Percentiles rank a stretch among this genome's conserved stretches.
Conservation (phyloP, 2,113 vertebrate species). For the Lophochroa leadbeateri region DNA sequence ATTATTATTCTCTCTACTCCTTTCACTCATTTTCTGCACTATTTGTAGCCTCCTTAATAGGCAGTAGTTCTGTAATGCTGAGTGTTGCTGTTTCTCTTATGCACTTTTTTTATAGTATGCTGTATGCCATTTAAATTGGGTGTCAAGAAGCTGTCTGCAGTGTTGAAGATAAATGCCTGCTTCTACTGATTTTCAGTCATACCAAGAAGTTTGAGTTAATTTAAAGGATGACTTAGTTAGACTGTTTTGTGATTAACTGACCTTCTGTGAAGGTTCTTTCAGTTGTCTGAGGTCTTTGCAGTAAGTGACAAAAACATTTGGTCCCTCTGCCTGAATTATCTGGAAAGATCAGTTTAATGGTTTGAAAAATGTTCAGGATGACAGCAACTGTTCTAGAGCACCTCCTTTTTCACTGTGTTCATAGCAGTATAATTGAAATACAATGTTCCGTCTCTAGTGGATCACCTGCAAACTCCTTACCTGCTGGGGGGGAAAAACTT, state of each 20-base stretch:
- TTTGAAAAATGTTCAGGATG: not conserved
- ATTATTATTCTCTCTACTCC: not conserved
- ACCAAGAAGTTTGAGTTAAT: not conserved
- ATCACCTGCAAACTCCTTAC: not conserved
- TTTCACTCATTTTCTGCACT: not conserved
- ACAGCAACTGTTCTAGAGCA: not conserved
- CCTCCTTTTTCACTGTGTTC: not conserved
- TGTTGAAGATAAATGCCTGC: not conserved
- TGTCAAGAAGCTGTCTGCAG: not conserved
- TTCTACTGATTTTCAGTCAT: not conserved
- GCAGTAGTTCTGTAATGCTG: not conserved
- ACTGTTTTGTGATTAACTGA: not conserved
- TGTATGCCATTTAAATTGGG: not conserved
- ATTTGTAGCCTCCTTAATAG: not conserved
- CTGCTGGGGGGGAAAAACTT: not conserved
- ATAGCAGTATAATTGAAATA: not conserved
- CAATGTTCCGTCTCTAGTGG: fast-evolving
- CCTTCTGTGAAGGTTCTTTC: not conserved
- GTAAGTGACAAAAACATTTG: not conserved
- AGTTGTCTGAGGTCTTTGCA: not conserved
- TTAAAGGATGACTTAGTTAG: not conserved
- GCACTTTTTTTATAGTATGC: not conserved
- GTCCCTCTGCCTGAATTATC: not conserved
- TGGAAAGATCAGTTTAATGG: not conserved
- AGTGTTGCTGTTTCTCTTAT: not conserved